phyloP scores from a whole-genome alignment of 2,797 vertebrate species.

The Lithobates pipiens region DNA sequence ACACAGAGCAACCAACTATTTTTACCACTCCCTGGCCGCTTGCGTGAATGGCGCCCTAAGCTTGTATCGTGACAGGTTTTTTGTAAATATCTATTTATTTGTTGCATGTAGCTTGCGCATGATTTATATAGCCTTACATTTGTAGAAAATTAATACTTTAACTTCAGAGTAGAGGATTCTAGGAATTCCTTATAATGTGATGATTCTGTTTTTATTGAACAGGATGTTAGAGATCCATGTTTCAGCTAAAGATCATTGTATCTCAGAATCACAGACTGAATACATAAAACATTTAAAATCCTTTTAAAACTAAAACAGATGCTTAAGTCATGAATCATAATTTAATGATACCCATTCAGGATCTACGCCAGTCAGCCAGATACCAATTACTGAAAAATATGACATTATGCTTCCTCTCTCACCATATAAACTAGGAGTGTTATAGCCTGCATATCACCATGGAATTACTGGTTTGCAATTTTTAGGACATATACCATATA shows the following conservation, averaged over 20 bases:
- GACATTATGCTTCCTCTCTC: slow-evolving; percentile 35
- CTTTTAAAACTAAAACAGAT: slow-evolving; percentile 30
- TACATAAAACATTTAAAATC: slow-evolving; percentile 7
- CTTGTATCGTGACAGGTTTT: no score
- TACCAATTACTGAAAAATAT: slow-evolving; percentile 37
- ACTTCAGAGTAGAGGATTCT: no score
- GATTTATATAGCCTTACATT: no score
- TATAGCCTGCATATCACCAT: not conserved
- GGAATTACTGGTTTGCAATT: slow-evolving; percentile 5
- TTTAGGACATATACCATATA: no score
- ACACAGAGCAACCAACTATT: no score
- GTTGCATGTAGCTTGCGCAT: no score
- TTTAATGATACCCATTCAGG: slow-evolving; percentile 23
- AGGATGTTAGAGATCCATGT: not conserved
- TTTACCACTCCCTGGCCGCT: no score
- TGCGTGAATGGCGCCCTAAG: no score
- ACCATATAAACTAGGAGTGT: slow-evolving; percentile 15
- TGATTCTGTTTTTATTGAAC: slow-evolving; percentile 21
- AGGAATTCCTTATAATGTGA: no score
- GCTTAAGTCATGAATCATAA: slow-evolving; percentile 30
- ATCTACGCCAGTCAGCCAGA: slow-evolving; percentile 17
- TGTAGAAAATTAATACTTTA: no score
- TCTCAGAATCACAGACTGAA: slow-evolving; percentile 26
- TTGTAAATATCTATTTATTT: no score
- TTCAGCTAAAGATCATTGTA: slow-evolving; percentile 12